Evolutionary conservation across 2,888 invertebrate species (phyloP), one percentile per base, ranked within the genome.

Genomic region (Acrobasis consociella): DNA sequence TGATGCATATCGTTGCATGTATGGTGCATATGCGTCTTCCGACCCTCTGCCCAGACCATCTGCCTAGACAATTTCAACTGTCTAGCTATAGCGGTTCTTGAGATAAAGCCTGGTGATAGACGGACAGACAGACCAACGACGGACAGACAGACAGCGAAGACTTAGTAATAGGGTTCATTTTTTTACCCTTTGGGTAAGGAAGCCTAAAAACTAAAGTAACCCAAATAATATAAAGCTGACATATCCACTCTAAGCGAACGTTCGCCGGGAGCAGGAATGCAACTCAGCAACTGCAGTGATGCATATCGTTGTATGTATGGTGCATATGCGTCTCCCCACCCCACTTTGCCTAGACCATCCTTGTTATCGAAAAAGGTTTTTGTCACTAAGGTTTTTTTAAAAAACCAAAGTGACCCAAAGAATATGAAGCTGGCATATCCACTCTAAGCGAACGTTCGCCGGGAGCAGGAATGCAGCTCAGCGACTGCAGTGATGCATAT

Each of bases 401-500:
- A 22, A 22, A 2, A 22, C 22, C 22, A 22, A 22, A 17, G 17
- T n/a, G 37, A 53, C n/a, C 16, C 2, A 17, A 5, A 16, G 10
- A 0, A 11, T 65, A 60, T 52, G 59, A 49, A 74, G 63, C 69
- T 64, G 75, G 63, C 69, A 65, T 79, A 77, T 89, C 91, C 87
- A 82, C 69, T 66, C 22, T 71, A 74, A 60, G 65, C 69, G 61
- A 64, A 31, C 77, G 80, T 79, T 79, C 75, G 78, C 79, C 80
- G 77, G 79, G 78, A 78, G 72, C 75, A 82, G 90, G 91, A 91
- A 91, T 91, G 91, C 87, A 83, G 91, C 86, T 83, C 86, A 74
- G 85, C 87, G 88, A 88, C 87, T 88, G 89, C 87, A 82, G 86
- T 88, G 89, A 89, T 90, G 90, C 88, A 89, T 88, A 90, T 89